Conservation (phyloP, 2,113 vertebrate genomes). For the Sprattus sprattus region DNA sequence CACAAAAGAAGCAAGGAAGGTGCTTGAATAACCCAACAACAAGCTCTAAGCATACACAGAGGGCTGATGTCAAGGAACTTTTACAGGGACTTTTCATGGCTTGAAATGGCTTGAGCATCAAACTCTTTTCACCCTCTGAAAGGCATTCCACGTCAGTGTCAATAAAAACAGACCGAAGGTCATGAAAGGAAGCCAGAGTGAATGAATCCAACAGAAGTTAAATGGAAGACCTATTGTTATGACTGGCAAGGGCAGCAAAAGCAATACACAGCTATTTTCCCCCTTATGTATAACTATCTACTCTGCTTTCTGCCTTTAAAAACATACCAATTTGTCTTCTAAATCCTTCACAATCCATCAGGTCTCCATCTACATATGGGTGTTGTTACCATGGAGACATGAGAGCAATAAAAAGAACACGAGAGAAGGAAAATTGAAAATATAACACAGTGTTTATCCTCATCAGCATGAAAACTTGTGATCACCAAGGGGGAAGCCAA, state of each 20-base stretch:
- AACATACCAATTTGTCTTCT: constrained; percentile 52
- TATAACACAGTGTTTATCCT: neutral
- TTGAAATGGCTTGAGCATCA: neutral
- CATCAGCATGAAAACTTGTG: constrained; percentile 20
- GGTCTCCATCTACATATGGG: constrained; percentile 49
- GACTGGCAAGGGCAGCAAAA: neutral
- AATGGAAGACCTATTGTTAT: neutral
- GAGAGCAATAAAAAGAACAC: constrained; percentile 30
- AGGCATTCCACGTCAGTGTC: neutral
- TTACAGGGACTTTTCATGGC: neutral
- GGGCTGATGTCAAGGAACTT: neutral
- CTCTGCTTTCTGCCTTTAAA: constrained; percentile 43
- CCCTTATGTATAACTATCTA: neutral
- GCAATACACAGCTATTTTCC: neutral
- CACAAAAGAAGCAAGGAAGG: neutral
- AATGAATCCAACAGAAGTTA: neutral
- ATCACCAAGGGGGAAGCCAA: neutral
- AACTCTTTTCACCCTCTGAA: no score
- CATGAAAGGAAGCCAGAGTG: no score
- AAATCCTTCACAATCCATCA: constrained; percentile 48
- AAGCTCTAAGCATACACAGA: neutral
- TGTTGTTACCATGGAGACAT: constrained; percentile 57
- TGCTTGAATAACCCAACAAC: neutral
- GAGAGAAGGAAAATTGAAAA: constrained; percentile 22
- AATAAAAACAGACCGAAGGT: neutral